These are phyloP conservation scores for Orchesellides sinensis DNA, from an alignment of 2,888 invertebrate species.

Conservation along the genomic window DNA sequence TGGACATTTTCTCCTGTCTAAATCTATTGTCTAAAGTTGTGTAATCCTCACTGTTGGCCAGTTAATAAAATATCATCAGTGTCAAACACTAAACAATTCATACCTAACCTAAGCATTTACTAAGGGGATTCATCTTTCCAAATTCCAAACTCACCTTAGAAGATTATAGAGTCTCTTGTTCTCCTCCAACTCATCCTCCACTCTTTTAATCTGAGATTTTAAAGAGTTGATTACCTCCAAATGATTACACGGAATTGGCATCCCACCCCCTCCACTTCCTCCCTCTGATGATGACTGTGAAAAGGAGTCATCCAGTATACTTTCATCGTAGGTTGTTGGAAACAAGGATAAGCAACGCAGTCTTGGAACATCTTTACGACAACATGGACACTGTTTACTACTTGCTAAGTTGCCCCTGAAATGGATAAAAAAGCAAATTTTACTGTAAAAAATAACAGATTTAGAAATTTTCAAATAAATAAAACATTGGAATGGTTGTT, in stretches of 20 bases:
- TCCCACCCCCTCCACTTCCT: neutral
- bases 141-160: conserved; percentile 12
- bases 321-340: conserved; percentile 57
- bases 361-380: conserved; percentile 63
- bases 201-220: conserved; percentile 13
- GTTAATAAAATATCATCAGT: neutral
- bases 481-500: neutral
- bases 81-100: no score
- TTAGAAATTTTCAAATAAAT: neutral
- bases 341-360: conserved; percentile 50
- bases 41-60: conserved; percentile 32
- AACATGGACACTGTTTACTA: conserved; percentile 66
- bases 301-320: conserved; percentile 52
- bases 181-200: conserved; percentile 24
- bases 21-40: conserved; percentile 4
- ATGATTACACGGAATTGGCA: conserved; percentile 48
- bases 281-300: conserved; percentile 1
- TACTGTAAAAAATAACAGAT: neutral
- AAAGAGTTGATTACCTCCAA: conserved; percentile 13
- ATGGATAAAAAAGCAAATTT: neutral
- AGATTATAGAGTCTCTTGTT: conserved; percentile 16
- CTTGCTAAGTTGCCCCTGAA: conserved; percentile 52
- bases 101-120: neutral
- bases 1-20: conserved; percentile 31
- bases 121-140: no score